Evolutionary conservation across 2,797 vertebrate genomes (phyloP).

Genomic region (Pangasius mekongensis): DNA sequence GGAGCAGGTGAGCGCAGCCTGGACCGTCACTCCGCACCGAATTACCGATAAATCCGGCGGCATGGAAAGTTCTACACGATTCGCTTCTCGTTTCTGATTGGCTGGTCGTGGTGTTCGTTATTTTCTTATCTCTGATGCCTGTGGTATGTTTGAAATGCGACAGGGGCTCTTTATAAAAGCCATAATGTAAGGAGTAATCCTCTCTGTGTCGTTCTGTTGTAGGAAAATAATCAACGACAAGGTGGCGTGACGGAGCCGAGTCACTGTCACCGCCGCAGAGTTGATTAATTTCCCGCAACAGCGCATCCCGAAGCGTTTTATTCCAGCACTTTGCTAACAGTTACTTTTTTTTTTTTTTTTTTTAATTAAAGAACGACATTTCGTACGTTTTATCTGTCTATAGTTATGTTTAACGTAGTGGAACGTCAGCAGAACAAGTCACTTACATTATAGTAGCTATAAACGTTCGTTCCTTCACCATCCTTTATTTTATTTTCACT

Average conservation of each 20-base stretch:
- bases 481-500: not conserved
- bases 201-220: not conserved
- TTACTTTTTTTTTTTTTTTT: too few species aligned
- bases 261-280: not conserved
- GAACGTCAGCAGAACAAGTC: not conserved
- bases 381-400: not conserved
- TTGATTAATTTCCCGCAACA: not conserved
- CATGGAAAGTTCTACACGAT: not conserved
- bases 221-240: not conserved
- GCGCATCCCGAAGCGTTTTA: not conserved
- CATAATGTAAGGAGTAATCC: not conserved
- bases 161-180: too few species aligned
- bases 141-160: not conserved
- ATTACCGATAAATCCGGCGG: not conserved
- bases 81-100: not conserved
- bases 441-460: not conserved
- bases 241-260: not conserved
- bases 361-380: too few species aligned
- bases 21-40: not conserved
- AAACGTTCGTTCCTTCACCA: not conserved
- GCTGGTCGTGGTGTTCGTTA: not conserved
- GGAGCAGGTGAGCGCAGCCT: conserved; percentile 74
- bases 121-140: not conserved
- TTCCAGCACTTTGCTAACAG: not conserved
- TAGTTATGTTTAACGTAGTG: not conserved